Evolutionary conservation across 2,113 vertebrate species (phyloP), one percentile per base, ranked within the genome.

Genomic region (Parotia lawesii): DNA sequence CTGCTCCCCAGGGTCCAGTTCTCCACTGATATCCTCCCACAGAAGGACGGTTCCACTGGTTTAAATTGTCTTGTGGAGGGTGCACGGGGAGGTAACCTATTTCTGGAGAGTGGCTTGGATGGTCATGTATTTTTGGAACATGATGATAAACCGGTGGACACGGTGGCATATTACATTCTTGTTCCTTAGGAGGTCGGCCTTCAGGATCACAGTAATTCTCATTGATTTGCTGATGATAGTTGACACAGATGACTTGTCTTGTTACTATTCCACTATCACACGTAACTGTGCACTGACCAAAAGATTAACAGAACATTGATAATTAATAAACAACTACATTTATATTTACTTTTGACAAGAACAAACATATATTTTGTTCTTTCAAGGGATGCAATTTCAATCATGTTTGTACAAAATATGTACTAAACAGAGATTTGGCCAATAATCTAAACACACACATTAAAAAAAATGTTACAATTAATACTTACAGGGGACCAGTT

Each of bases 1-100:
- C 99, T 96, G 98, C 98, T 97, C 99, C 99, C 99, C 99, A 99
- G 6, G 99, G 99, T 94, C 99, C 99, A 9, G 98, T 99, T 97
- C 99, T 98, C 99, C 99, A 99, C 6, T 99, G 99, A 97, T 98
- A 98, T 93, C 97, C 97, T 93, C 95, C 97, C 29, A 96, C 74
- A 4, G 98, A 98, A 7, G 98, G 98, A 61, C 45, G 97, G 38
- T 98, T 98, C 97, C 98, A 98, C 87, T 98, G 98, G n/a, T 98
- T 98, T 31, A 96, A 96, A 81, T 97, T 97, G 90, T 95, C 97
- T 60, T 98, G 97, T 12, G 98, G 97, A 93, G 98, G 96, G 70
- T 94, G 92, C 79, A 94, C 82, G 45, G 98, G 98, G 53, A 98
- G 97, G 50, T 97, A 97, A 77, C 98, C 96, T 61, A 64, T 85